These are phyloP conservation scores for Cataglyphis livida DNA, from an alignment of 2,888 invertebrate species.

Conservation along the genomic window DNA sequence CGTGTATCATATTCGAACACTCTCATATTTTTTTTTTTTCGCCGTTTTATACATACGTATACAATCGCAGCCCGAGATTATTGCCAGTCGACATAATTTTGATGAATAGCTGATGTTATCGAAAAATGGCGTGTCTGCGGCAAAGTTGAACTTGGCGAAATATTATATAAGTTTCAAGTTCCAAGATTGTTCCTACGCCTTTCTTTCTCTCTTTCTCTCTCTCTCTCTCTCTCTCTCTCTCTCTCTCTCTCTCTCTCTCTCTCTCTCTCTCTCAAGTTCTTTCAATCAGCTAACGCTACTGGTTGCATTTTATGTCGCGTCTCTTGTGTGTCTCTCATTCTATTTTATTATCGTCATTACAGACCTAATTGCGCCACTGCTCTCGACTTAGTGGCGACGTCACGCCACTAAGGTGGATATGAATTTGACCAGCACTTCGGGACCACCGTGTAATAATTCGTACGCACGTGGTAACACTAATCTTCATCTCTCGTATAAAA, in stretches of 20 bases:
- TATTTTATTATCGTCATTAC: conserved; percentile 48
- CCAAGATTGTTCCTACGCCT: conserved; percentile 15
- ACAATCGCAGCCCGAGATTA: conserved; percentile 55
- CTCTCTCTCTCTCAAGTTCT: background rate
- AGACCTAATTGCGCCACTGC: conserved; percentile 10
- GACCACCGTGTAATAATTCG: conserved; percentile 55
- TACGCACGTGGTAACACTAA: conserved; percentile 63
- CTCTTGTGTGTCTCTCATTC: background rate
- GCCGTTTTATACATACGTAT: conserved; percentile 52
- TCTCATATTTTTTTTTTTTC: conserved; percentile 40
- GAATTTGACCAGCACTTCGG: conserved; percentile 66
- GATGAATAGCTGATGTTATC: background rate
- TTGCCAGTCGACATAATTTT: conserved; percentile 11
- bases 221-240: background rate
- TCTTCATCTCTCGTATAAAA: conserved; percentile 77
- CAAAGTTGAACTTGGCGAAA: conserved; percentile 13
- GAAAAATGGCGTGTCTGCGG: background rate
- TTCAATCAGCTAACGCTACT: background rate
- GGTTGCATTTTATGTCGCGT: background rate
- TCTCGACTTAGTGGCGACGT: conserved; percentile 31
- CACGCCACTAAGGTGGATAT: conserved; percentile 64
- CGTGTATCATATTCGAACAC: conserved; percentile 30
- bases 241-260: background rate
- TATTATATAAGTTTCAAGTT: conserved; percentile 4
- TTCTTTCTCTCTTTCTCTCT: background rate